These are phyloP conservation scores for Philopedon plagiatum DNA, from an alignment of 2,888 invertebrate species.

Conservation along the genomic window DNA sequence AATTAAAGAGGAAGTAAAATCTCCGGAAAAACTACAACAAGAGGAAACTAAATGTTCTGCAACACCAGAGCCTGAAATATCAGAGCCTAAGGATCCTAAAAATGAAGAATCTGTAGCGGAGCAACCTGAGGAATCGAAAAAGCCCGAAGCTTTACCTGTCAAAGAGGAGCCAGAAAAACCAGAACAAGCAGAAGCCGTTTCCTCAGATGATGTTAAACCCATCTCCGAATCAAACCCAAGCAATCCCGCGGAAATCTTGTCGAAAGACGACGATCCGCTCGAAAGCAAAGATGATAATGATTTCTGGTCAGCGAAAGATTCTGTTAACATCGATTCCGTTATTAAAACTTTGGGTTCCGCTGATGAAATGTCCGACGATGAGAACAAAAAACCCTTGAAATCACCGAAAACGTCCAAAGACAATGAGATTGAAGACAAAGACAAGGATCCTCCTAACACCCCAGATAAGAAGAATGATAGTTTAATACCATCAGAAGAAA, in stretches of 20 bases:
- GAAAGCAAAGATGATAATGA: constrained; percentile 72
- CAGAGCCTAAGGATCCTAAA: not conserved
- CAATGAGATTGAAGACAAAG: constrained; percentile 29
- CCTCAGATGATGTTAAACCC: not conserved
- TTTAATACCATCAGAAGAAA: constrained; percentile 35
- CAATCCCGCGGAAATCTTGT: constrained; percentile 4
- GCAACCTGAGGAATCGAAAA: not conserved
- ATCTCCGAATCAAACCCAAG: not conserved
- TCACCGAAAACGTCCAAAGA: constrained; percentile 51
- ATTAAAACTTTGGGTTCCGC: constrained; percentile 79
- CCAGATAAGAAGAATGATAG: constrained; percentile 16
- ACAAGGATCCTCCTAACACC: constrained; percentile 21
- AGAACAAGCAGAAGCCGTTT: not conserved
- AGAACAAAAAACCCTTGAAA: constrained; percentile 59
- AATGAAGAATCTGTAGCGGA: not conserved
- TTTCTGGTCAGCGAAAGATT: constrained; percentile 84
- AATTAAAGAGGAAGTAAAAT: not conserved
- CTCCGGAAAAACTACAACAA: not conserved
- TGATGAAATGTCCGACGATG: constrained; percentile 68
- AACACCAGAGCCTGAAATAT: not conserved
- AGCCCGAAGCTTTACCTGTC: not conserved
- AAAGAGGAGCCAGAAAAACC: constrained; percentile 11
- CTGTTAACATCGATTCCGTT: constrained; percentile 83
- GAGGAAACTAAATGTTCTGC: not conserved
- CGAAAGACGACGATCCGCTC: constrained; percentile 70